Percentiles rank a stretch among this genome's conserved stretches.
These are phyloP conservation scores for Zalophus californianus DNA, from an alignment of 2,797 vertebrate genomes.

Conservation along the genomic window DNA sequence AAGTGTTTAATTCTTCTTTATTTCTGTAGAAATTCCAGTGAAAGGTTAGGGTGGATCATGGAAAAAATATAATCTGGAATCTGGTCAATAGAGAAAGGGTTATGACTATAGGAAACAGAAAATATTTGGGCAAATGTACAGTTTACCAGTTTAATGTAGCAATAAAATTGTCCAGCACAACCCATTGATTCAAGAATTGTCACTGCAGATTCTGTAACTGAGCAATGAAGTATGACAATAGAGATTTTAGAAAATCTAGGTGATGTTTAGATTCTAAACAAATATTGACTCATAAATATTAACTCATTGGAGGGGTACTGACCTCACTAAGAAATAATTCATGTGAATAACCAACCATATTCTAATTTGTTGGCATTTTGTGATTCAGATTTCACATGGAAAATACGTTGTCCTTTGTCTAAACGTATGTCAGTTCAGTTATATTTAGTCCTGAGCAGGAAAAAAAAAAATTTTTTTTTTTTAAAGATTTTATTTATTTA, in stretches of 20 bases:
- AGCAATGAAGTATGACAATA: conserved; percentile 73
- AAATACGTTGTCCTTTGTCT: conserved; percentile 75
- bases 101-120: conserved; percentile 71
- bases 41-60: conserved; percentile 35
- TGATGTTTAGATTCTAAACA: conserved; percentile 80
- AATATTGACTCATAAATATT: conserved; percentile 68
- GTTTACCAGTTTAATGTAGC: conserved; percentile 70
- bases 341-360: conserved; percentile 73
- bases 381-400: conserved; percentile 74
- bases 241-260: conserved; percentile 70
- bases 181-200: conserved; percentile 71
- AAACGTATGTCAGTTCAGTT: conserved; percentile 76
- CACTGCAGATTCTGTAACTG: conserved; percentile 50
- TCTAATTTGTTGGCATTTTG: conserved; percentile 74
- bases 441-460: conserved; percentile 50
- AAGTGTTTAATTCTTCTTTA: conserved; percentile 45
- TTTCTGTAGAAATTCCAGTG: conserved; percentile 31
- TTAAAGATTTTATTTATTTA: background rate
- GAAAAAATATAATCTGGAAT: conserved; percentile 64
- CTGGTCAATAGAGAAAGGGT: conserved; percentile 71
- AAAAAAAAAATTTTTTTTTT: conserved; percentile 63
- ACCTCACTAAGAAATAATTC: conserved; percentile 83
- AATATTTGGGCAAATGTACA: background rate
- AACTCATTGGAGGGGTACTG: conserved; percentile 75
- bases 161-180: conserved; percentile 47